Base-by-base conservation (phyloP, 2,797 vertebrate species). In the Tragopan temminckii region DNA sequence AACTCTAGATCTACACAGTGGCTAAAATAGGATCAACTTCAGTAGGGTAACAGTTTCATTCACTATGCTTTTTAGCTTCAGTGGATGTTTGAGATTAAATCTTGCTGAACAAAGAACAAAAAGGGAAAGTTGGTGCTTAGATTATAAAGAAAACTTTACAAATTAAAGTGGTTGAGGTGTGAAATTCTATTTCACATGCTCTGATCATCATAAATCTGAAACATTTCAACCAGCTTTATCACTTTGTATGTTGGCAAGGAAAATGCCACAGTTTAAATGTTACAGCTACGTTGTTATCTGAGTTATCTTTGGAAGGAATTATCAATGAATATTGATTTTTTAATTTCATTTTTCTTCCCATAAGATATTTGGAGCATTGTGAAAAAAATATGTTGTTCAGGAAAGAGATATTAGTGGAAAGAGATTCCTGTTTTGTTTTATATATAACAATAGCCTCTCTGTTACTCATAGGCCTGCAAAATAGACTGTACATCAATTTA, bases 121-220 rank as follows among this genome's bases (percentile, higher is more conserved):
- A 94, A 74, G 57, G 17, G 59, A 42, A 87, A 88, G 69, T 24
- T 35, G 27, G 2, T 58, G 80, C 81, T 95, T 84, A 72, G 4
- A 61, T 71, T 71, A 67, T 75, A 91, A 90, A 72, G 78, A 64
- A 43, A 13, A 27, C 33, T 42, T 58, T n/a, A 50, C 64, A 85
- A 33, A 63, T 64, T 85, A 59, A 76, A 75, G 55, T 75, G 25
- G 18, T 38, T 61, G 25, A 89, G 59, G 58, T 58, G 9, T 23
- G n/a, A 94, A 84, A 85, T 88, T 90, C 80, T 45, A 68, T 92
- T 89, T 94, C 43, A 78, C 4, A 9, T 88, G 9, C 76, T 81
- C 59, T 62, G n/a, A 85, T 88, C 62, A 83, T 66, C 27, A 72
- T 72, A 89, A 88, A 72, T 80, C 46, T 52, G 46, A 78, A 89